phyloP scores from a whole-genome alignment of 92 coral and sea anemone species.

The Umimayanthus kanabou region DNA sequence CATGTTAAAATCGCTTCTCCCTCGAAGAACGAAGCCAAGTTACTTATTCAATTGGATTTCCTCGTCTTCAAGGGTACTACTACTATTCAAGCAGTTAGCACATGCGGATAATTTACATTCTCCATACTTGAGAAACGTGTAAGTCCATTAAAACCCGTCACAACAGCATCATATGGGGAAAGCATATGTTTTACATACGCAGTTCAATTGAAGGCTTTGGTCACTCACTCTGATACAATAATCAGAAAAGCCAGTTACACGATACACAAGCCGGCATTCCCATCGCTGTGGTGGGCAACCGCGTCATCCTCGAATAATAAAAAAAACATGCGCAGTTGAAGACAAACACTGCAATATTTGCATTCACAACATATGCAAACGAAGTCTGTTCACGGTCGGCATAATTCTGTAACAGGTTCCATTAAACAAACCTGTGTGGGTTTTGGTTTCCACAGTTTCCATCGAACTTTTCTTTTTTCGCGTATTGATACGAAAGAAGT shows the following conservation, averaged over 20 bases:
- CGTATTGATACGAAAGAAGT: too few relatives aligned
- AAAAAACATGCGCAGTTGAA: conserved; percentile 40
- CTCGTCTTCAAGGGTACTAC: not conserved
- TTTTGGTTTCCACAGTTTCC: too few relatives aligned
- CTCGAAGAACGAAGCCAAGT: not conserved
- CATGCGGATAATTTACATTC: conserved; percentile 6
- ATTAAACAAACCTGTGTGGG: not conserved
- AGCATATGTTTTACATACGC: not conserved
- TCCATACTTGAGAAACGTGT: not conserved
- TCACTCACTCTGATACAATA: not conserved
- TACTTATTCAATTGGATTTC: not conserved
- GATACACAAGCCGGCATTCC: not conserved
- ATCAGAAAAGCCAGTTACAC: not conserved
- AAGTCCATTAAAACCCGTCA: not conserved
- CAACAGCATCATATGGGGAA: not conserved
- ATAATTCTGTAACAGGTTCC: not conserved
- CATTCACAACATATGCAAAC: not conserved
- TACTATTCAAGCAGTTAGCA: not conserved
- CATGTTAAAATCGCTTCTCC: conserved; percentile 37
- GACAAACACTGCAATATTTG: not conserved
- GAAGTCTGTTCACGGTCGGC: not conserved
- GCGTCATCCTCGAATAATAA: not conserved
- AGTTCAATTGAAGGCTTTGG: not conserved
- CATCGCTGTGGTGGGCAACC: not conserved
- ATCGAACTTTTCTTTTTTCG: not conserved